Evolutionary conservation across 2,888 invertebrate species (phyloP).

Genomic region (Omphaloscelis lunosa): DNA sequence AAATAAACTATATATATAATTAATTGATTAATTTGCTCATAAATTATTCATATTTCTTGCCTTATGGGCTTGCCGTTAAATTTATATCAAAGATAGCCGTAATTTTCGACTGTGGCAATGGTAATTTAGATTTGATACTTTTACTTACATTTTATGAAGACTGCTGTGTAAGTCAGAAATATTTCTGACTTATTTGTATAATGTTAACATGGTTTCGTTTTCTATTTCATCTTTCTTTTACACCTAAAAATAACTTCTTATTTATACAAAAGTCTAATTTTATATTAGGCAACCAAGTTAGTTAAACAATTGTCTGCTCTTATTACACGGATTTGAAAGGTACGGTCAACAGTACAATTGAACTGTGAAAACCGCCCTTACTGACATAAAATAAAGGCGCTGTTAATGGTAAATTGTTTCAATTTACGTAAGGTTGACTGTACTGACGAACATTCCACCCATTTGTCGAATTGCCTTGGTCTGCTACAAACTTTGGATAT

Average conservation of each 20-base stretch:
- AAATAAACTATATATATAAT: slow-evolving; percentile 16
- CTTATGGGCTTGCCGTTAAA: slow-evolving; percentile 73
- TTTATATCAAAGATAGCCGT: slow-evolving; percentile 63
- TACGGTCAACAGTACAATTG: not conserved
- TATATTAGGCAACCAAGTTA: slow-evolving; percentile 1
- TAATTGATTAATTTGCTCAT: slow-evolving; percentile 68
- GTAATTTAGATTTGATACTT: slow-evolving; percentile 32
- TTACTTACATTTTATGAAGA: slow-evolving; percentile 28
- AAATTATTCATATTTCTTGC: slow-evolving; percentile 71
- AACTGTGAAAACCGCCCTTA: not conserved
- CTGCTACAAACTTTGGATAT: not conserved
- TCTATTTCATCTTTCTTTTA: not conserved
- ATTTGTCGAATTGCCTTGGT: not conserved
- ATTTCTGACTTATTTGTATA: not conserved
- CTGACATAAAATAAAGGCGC: not conserved
- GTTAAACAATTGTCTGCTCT: not conserved
- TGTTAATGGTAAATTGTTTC: not conserved
- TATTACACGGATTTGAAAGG: not conserved
- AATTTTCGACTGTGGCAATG: slow-evolving; percentile 45
- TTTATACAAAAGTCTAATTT: not conserved
- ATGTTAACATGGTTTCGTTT: not conserved
- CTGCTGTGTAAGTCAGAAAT: slow-evolving; percentile 27
- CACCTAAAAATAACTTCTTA: not conserved
- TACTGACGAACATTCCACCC: not conserved
- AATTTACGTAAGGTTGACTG: not conserved